phyloP scores from a whole-genome alignment of 2,113 vertebrate species.

The Phylloscopus trochiloides region DNA sequence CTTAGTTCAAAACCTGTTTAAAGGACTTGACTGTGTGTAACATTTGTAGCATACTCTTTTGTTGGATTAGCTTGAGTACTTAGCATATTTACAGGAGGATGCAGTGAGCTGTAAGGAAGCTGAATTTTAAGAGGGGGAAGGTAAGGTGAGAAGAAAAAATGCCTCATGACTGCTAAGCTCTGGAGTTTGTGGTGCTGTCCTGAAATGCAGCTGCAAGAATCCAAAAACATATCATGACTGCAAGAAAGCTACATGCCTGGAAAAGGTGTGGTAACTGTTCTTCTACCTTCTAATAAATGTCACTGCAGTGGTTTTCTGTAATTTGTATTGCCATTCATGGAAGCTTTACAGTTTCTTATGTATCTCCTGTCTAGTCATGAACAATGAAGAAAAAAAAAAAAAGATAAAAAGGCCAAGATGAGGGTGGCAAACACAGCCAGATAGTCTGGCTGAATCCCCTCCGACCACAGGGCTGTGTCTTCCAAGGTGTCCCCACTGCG shows the following conservation, averaged over 20 bases:
- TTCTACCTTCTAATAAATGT: not conserved
- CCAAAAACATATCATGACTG: not conserved
- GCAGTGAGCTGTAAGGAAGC: not conserved
- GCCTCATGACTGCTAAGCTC: not conserved
- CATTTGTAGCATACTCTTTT: not conserved
- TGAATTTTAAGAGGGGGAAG: not conserved
- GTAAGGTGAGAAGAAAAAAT: not conserved
- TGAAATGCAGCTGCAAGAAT: not conserved
- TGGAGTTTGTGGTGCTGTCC: not conserved
- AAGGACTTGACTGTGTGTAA: not conserved
- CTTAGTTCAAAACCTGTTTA: not conserved
- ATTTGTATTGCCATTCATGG: not conserved
- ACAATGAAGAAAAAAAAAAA: not conserved
- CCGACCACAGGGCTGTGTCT: fast-evolving
- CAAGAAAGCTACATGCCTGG: not conserved
- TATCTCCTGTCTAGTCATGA: not conserved
- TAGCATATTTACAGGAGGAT: not conserved
- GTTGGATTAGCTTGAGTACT: not conserved
- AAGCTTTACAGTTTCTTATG: not conserved
- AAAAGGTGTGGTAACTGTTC: not conserved
- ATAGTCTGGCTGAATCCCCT: not conserved
- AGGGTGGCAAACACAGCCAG: not conserved
- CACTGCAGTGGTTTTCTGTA: not conserved
- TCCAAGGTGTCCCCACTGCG: not conserved
- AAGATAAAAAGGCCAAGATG: not conserved